These are phyloP conservation scores for Tangachromis dhanisi DNA, from an alignment of 2,113 vertebrate species.

Conservation along the genomic window DNA sequence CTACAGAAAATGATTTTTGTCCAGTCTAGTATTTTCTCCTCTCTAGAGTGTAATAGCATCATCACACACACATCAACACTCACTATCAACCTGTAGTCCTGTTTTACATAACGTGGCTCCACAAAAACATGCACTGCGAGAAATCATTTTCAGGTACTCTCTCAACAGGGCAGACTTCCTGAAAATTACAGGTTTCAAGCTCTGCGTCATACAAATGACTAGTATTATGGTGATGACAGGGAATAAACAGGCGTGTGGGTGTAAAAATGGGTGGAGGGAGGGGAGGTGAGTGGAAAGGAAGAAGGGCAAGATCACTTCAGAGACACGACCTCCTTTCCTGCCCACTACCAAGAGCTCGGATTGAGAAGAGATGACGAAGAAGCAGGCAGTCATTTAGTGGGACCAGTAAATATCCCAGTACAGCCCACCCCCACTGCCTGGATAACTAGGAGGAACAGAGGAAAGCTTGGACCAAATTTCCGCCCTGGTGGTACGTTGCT, in stretches of 20 bases:
- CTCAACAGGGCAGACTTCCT: neutral
- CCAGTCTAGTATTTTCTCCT: neutral
- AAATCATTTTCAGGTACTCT: constrained; percentile 9
- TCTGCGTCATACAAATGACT: constrained; percentile 44
- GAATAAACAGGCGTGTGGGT: constrained; percentile 40
- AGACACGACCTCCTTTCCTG: constrained; percentile 14
- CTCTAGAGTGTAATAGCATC: neutral
- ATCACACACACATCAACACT: neutral
- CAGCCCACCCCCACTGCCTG: neutral
- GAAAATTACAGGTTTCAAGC: constrained; percentile 48
- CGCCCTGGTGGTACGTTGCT: neutral
- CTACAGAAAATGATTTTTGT: neutral
- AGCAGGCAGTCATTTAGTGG: neutral
- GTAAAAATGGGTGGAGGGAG: constrained; percentile 2
- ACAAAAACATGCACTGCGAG: neutral
- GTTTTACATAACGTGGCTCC: neutral
- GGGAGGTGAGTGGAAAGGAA: neutral
- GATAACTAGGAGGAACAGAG: neutral
- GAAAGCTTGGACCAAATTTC: neutral
- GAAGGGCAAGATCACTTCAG: neutral
- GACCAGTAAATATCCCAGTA: neutral
- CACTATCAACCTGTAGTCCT: neutral
- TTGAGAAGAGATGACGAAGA: neutral
- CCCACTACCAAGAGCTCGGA: neutral
- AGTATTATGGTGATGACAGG: constrained; percentile 47